phyloP scores from a whole-genome alignment of 2,888 invertebrate species.

The Drosophila sordidula region DNA sequence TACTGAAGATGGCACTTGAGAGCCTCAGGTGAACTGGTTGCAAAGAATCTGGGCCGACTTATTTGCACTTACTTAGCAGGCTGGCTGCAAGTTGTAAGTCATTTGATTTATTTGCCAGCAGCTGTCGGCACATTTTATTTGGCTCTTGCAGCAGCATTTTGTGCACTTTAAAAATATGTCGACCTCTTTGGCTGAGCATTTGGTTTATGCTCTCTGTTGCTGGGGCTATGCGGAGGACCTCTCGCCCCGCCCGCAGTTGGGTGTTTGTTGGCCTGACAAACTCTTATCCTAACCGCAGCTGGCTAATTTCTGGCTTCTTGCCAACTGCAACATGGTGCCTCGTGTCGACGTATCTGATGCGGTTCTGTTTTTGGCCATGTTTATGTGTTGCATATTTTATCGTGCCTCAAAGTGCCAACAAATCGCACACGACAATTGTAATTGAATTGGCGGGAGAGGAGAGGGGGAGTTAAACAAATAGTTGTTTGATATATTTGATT shows the following conservation, averaged over 20 bases:
- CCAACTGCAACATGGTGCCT: slow-evolving; percentile 45
- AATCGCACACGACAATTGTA: slow-evolving; percentile 53
- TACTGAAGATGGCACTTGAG: background rate
- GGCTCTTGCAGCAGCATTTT: slow-evolving; percentile 9
- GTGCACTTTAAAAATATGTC: slow-evolving; percentile 21
- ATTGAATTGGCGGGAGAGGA: slow-evolving; percentile 27
- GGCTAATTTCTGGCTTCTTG: slow-evolving; percentile 68
- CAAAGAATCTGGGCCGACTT: slow-evolving; percentile 8
- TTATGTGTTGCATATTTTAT: slow-evolving; percentile 71
- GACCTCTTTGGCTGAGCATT: slow-evolving; percentile 44
- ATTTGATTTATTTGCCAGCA: slow-evolving; percentile 60
- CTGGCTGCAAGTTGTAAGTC: slow-evolving; percentile 17
- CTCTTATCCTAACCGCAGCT: slow-evolving; percentile 47
- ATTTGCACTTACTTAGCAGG: slow-evolving; percentile 28
- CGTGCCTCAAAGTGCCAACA: slow-evolving; percentile 52
- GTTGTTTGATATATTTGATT: slow-evolving; percentile 7
- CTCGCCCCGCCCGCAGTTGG: background rate
- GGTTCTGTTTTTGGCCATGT: slow-evolving; percentile 46
- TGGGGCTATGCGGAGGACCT: background rate
- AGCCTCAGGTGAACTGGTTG: slow-evolving; percentile 3
- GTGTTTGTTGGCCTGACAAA: slow-evolving; percentile 28
- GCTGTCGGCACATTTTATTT: slow-evolving; percentile 42
- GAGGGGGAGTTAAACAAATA: slow-evolving; percentile 1
- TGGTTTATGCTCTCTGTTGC: slow-evolving; percentile 6
- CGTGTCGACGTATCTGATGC: slow-evolving; percentile 23